Percentiles rank a stretch among this genome's conserved stretches.
These are phyloP conservation scores for Phylloscopus trochiloides DNA, from an alignment of 2,113 vertebrate genomes.

Conservation along the genomic window DNA sequence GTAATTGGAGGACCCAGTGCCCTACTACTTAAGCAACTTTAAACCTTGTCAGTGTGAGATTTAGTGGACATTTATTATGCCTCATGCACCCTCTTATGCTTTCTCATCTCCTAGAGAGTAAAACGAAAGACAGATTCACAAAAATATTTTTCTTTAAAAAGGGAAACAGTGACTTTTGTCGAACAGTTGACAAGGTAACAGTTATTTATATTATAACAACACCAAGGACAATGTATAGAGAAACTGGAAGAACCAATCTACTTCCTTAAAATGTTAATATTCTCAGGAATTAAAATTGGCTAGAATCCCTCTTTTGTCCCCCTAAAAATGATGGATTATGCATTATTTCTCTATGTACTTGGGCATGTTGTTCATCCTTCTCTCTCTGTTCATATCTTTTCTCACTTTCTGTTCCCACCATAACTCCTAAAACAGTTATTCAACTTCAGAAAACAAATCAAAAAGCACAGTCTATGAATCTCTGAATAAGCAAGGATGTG, in stretches of 20 bases:
- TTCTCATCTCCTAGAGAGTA: not conserved
- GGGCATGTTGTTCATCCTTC: not conserved
- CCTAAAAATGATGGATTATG: not conserved
- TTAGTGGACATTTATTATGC: not conserved
- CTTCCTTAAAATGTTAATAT: not conserved
- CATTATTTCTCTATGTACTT: not conserved
- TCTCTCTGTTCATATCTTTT: not conserved
- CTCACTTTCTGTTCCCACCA: not conserved
- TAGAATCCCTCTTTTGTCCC: not conserved
- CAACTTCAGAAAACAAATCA: not conserved
- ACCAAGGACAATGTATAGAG: not conserved
- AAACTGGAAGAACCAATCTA: not conserved
- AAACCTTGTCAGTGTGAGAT: not conserved
- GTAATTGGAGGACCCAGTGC: not conserved
- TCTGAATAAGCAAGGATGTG: not conserved
- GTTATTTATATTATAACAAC: not conserved
- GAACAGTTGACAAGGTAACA: not conserved
- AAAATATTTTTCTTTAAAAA: not conserved
- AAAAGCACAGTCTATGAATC: not conserved
- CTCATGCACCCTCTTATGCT: rapidly evolving
- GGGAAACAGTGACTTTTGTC: not conserved
- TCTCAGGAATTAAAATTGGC: not conserved
- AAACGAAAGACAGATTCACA: not conserved
- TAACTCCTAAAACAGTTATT: not conserved
- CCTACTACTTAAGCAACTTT: not conserved